Evolutionary conservation across 2,113 vertebrate species (phyloP).

Genomic region (Rhinopomastus cyanomelas): DNA sequence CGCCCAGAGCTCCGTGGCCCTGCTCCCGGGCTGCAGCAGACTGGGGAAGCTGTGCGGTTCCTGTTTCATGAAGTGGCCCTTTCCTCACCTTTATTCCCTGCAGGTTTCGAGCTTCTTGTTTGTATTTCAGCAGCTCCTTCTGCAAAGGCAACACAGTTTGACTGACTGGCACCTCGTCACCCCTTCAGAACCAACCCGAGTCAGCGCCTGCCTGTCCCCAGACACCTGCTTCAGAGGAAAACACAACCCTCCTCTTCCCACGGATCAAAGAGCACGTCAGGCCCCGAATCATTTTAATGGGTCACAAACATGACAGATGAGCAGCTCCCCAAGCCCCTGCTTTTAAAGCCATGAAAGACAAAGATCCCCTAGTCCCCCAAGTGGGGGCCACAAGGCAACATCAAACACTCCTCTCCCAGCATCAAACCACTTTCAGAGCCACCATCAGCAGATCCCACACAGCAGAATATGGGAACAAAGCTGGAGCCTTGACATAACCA

Average conservation of each 20-base stretch:
- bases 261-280: not conserved
- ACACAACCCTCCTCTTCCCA: not conserved
- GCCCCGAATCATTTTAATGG: not conserved
- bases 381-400: not conserved
- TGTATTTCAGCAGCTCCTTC: constrained; percentile 91
- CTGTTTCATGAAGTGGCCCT: not conserved
- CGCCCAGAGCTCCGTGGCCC: not conserved
- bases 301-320: not conserved
- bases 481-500: not conserved
- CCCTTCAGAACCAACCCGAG: not conserved
- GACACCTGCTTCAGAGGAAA: not conserved
- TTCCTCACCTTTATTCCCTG: constrained; percentile 91
- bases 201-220: not conserved
- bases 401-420: not conserved
- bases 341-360: not conserved
- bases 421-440: not conserved
- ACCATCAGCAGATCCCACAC: not conserved
- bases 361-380: not conserved
- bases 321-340: not conserved
- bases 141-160: constrained; percentile 70
- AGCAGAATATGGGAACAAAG: not conserved
- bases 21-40: not conserved
- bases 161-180: constrained; percentile 17
- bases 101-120: constrained; percentile 90
- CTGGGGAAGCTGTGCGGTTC: not conserved